Evolutionary conservation across 2,113 vertebrate genomes (phyloP), one percentile per base, ranked within the genome.

Genomic region (Gymnarchus niloticus): DNA sequence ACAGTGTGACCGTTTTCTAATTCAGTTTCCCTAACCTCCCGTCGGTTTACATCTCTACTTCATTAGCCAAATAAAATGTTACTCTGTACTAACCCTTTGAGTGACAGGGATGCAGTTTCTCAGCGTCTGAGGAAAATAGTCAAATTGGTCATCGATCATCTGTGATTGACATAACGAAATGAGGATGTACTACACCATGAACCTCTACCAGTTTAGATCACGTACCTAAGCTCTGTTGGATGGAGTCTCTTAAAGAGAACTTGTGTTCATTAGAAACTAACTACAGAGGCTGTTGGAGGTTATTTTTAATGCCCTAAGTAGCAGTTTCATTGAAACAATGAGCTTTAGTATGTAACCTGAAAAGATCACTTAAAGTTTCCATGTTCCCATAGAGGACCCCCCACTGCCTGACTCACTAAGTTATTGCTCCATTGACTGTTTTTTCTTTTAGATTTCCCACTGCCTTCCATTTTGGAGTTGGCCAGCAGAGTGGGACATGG

Each of bases 391-490:
- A 48, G 6, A 46, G 28, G 7, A 76, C 28, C 28, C 17, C 1
- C 41, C 19, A 0, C 3, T 44, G 49, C 7, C 57, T 61, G 57
- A 69, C 25, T 69, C 28, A 6, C 61, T 37, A 33, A 69, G 61
- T 37, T 37, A 33, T 69, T 33, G 28, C 61, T 52, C 80, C 17
- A 33, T 37, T 82, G 4, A 23, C n/a, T 82, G 48, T 82, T 21
- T 81, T 10, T 86, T 91, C 37, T 90, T 61, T 73, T 92, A 99
- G 98, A 95, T 94, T 99, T 97, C 93, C 92, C 91, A 82, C 93
- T 98, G 87, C 95, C 96, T 3, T 95, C 95, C 83, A 91, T 95
- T 84, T 88, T 93, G 87, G 93, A 95, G 59, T 88, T 94, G 88
- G 91, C 95, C 84, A 94, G 94, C 94, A 95, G 94, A 93, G 97